Evolutionary conservation across 2,888 invertebrate species (phyloP), one percentile per base, ranked within the genome.

Genomic region (Byasa hedistus): DNA sequence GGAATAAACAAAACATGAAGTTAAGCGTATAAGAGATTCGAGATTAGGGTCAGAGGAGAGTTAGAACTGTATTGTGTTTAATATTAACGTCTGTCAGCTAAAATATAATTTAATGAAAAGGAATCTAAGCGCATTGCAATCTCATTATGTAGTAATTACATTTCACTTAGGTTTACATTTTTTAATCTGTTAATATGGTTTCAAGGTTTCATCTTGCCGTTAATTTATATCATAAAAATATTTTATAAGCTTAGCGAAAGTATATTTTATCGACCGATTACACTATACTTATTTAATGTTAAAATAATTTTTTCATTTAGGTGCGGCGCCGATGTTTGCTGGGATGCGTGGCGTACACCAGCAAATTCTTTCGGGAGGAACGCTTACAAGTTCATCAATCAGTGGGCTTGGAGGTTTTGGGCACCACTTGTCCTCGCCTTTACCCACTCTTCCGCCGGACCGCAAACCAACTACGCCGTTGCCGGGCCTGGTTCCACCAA

Each of bases 381-480:
- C 79, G 8, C 69, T 80, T 24, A 74, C 74, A 1, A 80, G 85
- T 0, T 79, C 88, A 0, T 76, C 86, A 7, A 81, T 89, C 65
- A 77, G 80, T 48, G 82, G 87, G 0, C 76, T 89, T 56, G 85
- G 88, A 2, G 81, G 87, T 52, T 89, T 89, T 72, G 84, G 84
- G 2, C 76, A 74, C 56, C 74, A 74, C 10, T 75, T 90, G 59
- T 72, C 92, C 1, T 82, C 92, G 10, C 81, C 93, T 57, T 87
- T 87, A 54, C 79, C 87, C 0, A 70, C 89, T 7, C 76, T 92
- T 66, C 92, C 92, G 17, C 92, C 93, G n/a, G 93, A 93, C 73
- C 88, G 93, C 75, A 94, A 94, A 79, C 92, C 93, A 3, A 88
- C 93, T n/a, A 92, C 93, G 32, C 92, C 93, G 17, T 79, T 93